Base-by-base conservation (phyloP, 2,113 vertebrate genomes). In the Dromaius novaehollandiae region DNA sequence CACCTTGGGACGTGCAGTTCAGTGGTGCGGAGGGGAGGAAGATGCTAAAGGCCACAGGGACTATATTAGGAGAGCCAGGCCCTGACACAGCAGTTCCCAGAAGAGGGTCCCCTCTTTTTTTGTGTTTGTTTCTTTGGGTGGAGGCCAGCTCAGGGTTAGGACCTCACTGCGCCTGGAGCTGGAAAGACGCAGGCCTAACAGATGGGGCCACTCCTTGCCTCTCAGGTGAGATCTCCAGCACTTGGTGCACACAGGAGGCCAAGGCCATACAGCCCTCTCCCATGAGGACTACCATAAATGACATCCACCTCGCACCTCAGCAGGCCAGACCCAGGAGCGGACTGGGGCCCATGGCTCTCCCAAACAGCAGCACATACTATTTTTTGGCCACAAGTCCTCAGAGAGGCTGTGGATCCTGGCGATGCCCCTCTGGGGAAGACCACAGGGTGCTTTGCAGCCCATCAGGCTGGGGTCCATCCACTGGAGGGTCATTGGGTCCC, bases 11-110 rank as follows among this genome's bases (percentile, higher is more conserved):
- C 4, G 9, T 63, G 93, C 75, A 55, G 78, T 12, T 74, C 87
- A 30, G 78, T 82, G 65, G 34, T 3, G 0, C 0, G 0, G 15
- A 0, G 0, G 30, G 0, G 3, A 86, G 74, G 53, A 91, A 70
- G 74, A 30, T 50, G 69, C 17, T 79, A 8, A 17, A 77, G 65
- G 70, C 7, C 36, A n/a, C 0, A 2, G 42, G 66, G 65, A 30
- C 24, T 28, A 51, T 15, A 18, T 25, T 46, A 79, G 56, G 30
- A 71, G 36, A 17, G 56, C 3, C 64, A 69, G 69, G 42, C 7
- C 30, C 46, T 68, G 51, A 36, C 21, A 38, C 30, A 83, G 58
- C 48, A 34, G 4, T 34, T 88, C 38, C 68, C 73, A 71, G 36
- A 36, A 53, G 53, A 73, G 7, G 2, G 12, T 46, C 60, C 13